These are phyloP conservation scores for Coregonus sp. DNA, from an alignment of 2,797 vertebrate species.

Conservation along the genomic window DNA sequence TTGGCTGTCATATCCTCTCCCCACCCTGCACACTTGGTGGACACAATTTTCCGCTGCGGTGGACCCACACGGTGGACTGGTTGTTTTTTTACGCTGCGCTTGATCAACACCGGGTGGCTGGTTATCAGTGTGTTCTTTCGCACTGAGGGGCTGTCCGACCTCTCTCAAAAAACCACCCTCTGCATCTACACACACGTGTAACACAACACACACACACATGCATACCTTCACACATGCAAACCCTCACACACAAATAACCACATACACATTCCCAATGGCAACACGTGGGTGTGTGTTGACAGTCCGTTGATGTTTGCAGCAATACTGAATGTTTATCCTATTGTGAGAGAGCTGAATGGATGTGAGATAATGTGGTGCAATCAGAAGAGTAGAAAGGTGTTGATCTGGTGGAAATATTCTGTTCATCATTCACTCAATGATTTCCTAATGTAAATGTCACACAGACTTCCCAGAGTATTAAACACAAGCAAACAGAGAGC, in stretches of 20 bases:
- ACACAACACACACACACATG: constrained; percentile 30
- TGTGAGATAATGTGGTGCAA: constrained; percentile 19
- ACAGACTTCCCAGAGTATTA: constrained; percentile 16
- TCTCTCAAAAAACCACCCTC: not conserved
- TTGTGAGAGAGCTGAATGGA: constrained; percentile 20
- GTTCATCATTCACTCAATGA: constrained; percentile 7
- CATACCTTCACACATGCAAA: not conserved
- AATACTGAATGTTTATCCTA: constrained; percentile 17
- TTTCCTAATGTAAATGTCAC: constrained; percentile 24
- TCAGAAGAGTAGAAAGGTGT: constrained; percentile 7
- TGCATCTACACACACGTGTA: not conserved
- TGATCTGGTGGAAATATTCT: constrained; percentile 9
- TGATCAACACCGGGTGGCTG: not conserved
- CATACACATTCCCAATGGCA: not conserved
- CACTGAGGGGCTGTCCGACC: constrained; percentile 25
- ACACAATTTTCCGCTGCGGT: constrained; percentile 76
- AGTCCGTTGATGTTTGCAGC: not conserved
- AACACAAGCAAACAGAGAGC: constrained; percentile 15
- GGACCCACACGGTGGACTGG: constrained; percentile 62
- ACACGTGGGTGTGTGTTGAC: not conserved
- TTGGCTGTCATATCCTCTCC: constrained; percentile 72
- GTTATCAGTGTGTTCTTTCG: constrained; percentile 4
- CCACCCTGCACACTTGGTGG: constrained; percentile 72
- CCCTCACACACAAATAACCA: not conserved
- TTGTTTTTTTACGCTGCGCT: constrained; percentile 55